Conservation (phyloP, 2,888 invertebrate genomes). For the Macrosiphum euphorbiae region DNA sequence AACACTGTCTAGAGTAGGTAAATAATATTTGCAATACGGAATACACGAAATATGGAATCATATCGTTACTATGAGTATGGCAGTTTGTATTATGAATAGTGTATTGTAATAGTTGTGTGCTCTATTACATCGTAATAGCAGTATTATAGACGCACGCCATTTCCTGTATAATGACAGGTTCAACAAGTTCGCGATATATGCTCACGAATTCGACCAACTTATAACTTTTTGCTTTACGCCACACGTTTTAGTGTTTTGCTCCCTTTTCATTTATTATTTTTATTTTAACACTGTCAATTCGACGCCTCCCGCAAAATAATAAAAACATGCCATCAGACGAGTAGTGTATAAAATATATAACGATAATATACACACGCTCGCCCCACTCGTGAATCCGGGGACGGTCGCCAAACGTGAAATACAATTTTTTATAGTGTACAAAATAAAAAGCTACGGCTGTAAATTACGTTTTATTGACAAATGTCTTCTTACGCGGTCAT, state of each 20-base stretch:
- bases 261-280: not conserved
- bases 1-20: too few species aligned
- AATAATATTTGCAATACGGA: too few species aligned
- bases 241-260: not conserved
- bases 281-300: conserved; percentile 11
- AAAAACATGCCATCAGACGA: not conserved
- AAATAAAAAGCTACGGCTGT: conserved; percentile 1
- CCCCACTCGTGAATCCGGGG: not conserved
- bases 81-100: not conserved
- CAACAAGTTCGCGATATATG: conserved; percentile 16
- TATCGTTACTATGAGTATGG: not conserved
- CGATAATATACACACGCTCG: not conserved
- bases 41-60: too few species aligned
- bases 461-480: conserved; percentile 32
- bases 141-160: not conserved
- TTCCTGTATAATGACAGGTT: not conserved
- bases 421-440: conserved; percentile 23
- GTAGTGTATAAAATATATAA: not conserved
- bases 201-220: not conserved
- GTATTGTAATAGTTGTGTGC: not conserved
- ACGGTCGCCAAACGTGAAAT: not conserved
- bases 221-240: not conserved
- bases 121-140: not conserved
- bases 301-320: not conserved
- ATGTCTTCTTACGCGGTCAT: conserved; percentile 4